phyloP scores from a whole-genome alignment of 2,888 invertebrate genomes.

The Mimas tiliae region DNA sequence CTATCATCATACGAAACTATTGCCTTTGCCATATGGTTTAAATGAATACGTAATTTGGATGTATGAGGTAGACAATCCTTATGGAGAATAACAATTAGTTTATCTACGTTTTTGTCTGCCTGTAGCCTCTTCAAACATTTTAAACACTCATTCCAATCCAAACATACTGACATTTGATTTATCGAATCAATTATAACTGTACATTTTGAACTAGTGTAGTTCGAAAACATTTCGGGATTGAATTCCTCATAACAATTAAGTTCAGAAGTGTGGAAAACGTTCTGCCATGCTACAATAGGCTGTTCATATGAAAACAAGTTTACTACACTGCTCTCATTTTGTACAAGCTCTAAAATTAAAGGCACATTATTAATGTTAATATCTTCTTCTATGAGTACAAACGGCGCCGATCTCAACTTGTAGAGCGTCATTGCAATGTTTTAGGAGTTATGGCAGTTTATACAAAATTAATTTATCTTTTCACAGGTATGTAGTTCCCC shows the following conservation, averaged over 20 bases:
- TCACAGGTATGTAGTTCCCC: too few species aligned
- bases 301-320: constrained; percentile 71
- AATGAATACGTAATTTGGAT: constrained; percentile 68
- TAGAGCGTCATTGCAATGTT: constrained; percentile 59
- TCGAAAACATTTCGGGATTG: constrained; percentile 41
- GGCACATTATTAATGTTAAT: constrained; percentile 65
- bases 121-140: constrained; percentile 54
- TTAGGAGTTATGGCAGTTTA: not conserved
- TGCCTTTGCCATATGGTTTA: constrained; percentile 76
- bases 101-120: constrained; percentile 51
- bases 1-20: constrained; percentile 59
- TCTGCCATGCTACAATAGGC: constrained; percentile 59
- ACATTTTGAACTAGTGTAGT: constrained; percentile 50
- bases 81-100: constrained; percentile 73
- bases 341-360: constrained; percentile 56
- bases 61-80: constrained; percentile 74
- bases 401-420: constrained; percentile 64
- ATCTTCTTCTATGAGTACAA: constrained; percentile 71
- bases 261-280: constrained; percentile 53
- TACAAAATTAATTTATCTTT: too few species aligned
- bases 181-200: constrained; percentile 71
- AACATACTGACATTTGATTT: constrained; percentile 68
- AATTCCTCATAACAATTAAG: constrained; percentile 56
- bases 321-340: constrained; percentile 49
- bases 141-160: constrained; percentile 69